phyloP scores from a whole-genome alignment of 1,140 invertebrate species.

The Dendroctonus valens region DNA sequence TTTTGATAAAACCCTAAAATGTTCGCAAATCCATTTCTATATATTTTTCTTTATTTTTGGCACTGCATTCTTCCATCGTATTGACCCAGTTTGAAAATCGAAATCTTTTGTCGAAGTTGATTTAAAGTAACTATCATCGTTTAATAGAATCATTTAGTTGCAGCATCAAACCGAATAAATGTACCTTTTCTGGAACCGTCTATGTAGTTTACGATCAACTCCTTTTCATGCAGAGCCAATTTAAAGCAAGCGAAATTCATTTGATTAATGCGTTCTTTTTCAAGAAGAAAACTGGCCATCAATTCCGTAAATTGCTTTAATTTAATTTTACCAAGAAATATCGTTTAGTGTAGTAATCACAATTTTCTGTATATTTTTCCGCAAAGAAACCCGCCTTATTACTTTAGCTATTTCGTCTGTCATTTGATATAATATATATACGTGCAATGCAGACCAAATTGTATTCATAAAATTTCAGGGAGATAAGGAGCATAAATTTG shows the following conservation, averaged over 20 bases:
- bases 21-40: background rate
- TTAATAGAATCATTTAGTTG: conserved; percentile 10
- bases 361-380: conserved; percentile 34
- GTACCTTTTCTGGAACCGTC: conserved; percentile 25
- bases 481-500: conserved; percentile 31
- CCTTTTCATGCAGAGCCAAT: conserved; percentile 34
- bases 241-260: conserved; percentile 34
- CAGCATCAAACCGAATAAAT: conserved; percentile 26
- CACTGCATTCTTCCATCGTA: too few species aligned
- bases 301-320: conserved; percentile 35
- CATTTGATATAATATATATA: conserved; percentile 35
- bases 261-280: conserved; percentile 32
- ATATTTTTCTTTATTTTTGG: too few species aligned
- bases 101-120: background rate
- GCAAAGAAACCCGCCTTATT: conserved; percentile 28
- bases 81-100: background rate
- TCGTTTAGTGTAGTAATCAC: conserved; percentile 33
- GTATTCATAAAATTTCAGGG: conserved; percentile 34
- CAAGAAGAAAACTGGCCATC: conserved; percentile 35
- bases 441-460: conserved; percentile 28
- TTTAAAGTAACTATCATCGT: conserved; percentile 2
- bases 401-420: conserved; percentile 33
- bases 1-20: too few species aligned
- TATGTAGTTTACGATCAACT: conserved; percentile 33
- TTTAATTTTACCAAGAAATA: conserved; percentile 35